Base-by-base conservation (phyloP, 2,113 vertebrate genomes). In the Murina feae region DNA sequence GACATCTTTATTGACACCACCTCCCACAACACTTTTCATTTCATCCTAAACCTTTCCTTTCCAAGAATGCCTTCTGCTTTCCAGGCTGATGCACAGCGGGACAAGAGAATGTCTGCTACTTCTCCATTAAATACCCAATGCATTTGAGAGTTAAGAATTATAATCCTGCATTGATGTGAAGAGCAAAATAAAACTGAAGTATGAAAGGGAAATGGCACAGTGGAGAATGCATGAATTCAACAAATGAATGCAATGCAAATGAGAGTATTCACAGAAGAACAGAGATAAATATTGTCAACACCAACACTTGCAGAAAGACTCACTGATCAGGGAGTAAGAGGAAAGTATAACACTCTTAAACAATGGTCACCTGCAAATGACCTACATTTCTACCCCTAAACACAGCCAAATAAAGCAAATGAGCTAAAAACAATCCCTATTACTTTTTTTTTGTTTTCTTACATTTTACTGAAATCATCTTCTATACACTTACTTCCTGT, bases 271-370 rank as follows among this genome's bases (percentile, higher is more conserved):
- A 96, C 69, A 85, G 91, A 92, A 97, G 83, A 87, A 92, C 69
- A 94, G 91, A 96, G 89, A 97, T 92, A 97, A 97, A 97, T 94
- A 94, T 91, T 94, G 96, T 20, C 1, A 93, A 97, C 85, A 96
- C 79, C 89, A 98, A 91, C 53, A 21, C 6, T 93, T 68, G 68
- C 20, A 51, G 91, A 86, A 95, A 97, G 88, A 79, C 5, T n/a
- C 49, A 68, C 12, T 2, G 20, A 72, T 14, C 71, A 74, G 44
- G 10, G 39, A 78, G 2, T 37, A 58, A 84, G 32, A 35, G 32
- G 32, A 76, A 93, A 69, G 25, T 65, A 25, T 6, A 92, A 69
- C 51, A 80, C 35, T 49, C 17, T 42, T 21, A 74, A 69, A 88
- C 20, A 89, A 75, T 16, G 65, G 37, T 71, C 58, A 76, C 42